Conservation (phyloP, 1,140 invertebrate genomes). For the Nomia melanderi region DNA sequence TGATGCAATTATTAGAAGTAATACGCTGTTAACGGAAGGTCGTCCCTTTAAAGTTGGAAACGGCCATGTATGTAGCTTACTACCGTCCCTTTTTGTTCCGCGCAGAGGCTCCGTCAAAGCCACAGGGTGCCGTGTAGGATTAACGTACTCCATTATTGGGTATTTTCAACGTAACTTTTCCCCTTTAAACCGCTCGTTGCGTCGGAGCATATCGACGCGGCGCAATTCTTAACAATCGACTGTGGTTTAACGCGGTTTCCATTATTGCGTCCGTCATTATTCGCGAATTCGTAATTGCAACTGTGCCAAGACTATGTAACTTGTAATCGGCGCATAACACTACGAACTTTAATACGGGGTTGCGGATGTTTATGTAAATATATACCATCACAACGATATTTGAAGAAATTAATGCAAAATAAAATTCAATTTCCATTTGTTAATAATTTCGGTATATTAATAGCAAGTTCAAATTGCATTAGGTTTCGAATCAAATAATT, state of each 20-base stretch:
- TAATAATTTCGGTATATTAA: too few relatives aligned
- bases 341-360: too few relatives aligned
- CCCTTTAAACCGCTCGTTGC: slow-evolving; percentile 2
- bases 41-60: not conserved
- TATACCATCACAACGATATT: too few relatives aligned
- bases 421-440: too few relatives aligned
- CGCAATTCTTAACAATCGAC: not conserved
- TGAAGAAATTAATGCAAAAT: too few relatives aligned
- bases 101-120: not conserved
- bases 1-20: not conserved
- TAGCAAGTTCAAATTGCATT: too few relatives aligned
- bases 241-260: slow-evolving; percentile 21
- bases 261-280: slow-evolving; percentile 16
- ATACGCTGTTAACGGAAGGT: not conserved
- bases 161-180: slow-evolving; percentile 31
- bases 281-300: slow-evolving; percentile 21
- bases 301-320: too few relatives aligned
- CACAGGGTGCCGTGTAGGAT: not conserved
- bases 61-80: not conserved
- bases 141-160: slow-evolving; percentile 4
- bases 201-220: slow-evolving; percentile 21
- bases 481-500: too few relatives aligned
- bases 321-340: too few relatives aligned
- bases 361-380: too few relatives aligned
- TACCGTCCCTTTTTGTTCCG: not conserved